Evolutionary conservation across 1,140 invertebrate genomes (phyloP), one percentile per base, ranked within the genome.

Genomic region (Drosophila tristis): DNA sequence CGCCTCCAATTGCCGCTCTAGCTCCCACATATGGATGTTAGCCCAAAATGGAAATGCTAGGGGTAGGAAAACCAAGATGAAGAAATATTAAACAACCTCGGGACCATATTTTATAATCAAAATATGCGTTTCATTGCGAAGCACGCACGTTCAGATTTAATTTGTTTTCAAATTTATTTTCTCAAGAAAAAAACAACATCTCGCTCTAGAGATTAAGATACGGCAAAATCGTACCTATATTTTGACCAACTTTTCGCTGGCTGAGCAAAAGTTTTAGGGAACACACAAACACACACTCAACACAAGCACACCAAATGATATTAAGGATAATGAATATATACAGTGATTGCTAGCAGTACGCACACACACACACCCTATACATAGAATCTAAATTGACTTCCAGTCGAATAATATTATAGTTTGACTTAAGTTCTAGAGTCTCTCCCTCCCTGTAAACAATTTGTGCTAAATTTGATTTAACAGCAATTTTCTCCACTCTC

Each of bases 51-150:
- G 43, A 80, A 35, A 35, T 39, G 35, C 9, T 35, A 39, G 66
- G 63, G 23, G 23, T 25, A 25, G 23, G 49, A 43, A 68, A 60
- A 57, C 39, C 31, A 72, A 58, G 55, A 54, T 42, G 73, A 59
- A 70, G 57, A 87, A 81, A 78, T 75, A 87, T 82, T 74, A 76
- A 74, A 79, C 72, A 89, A 89, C 84, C 84, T 89, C 84, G 90
- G 90, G 90, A 91, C 90, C 90, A 91, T 91, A 91, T 91, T 91
- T 91, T 91, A 90, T 80, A 91, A 91, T 91, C 89, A 91, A 91
- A 91, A 91, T 91, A 91, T 91, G 90, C 86, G 90, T 91, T 91
- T 91, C 90, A 91, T 60, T 77, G 65, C 63, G 76, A 78, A 74
- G 76, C 80, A 85, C 76, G 77, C 85, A 85, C 73, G 31, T 71